Base-by-base conservation (phyloP, 1,140 invertebrate species). In the Bombus superbus region DNA sequence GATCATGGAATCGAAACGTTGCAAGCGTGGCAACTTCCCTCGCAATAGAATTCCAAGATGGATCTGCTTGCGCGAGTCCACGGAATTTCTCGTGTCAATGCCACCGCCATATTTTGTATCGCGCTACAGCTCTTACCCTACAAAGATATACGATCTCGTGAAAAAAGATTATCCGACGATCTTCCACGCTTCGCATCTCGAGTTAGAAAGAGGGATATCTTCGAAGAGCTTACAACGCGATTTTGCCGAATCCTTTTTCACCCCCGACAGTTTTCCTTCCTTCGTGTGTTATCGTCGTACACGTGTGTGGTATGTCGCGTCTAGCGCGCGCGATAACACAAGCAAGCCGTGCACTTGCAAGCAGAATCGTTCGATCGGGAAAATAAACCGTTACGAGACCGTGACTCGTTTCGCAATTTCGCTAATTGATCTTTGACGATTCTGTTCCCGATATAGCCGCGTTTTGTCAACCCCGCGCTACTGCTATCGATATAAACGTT, bases 181-280 rank as follows among this genome's bases (percentile, higher is more conserved):
- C 77, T 74, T 73, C 28, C 59, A 84, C n/a, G 75, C 64, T 32
- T 18, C 53, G 83, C 69, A 42, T 81, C 83, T 73, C 18, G 35
- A 57, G 78, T 42, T n/a, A 53, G 69, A 79, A 73, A 53, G 57
- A 57, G 77, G 57, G 69, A 74, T 85, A 85, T 59, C 83, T 64
- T 74, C 76, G 81, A 85, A 85, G 62, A 86, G 84, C 84, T 86
- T 82, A 82, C 79, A 82, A 86, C 57, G 84, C 79, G 79, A 81
- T 86, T 82, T 86, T 35, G 57, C 47, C 22, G 47, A 74, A 86
- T 69, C 72, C 72, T 82, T 86, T 81, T 86, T 53, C 84, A 64
- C 62, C 84, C 47, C 44, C 47, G 2, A 42, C 47, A 62, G 22
- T 75, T 74, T 47, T 82, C 79, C 25, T 82, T 59, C 72, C 59